Evolutionary conservation across 1,140 invertebrate genomes (phyloP), one percentile per base, ranked within the genome.

Genomic region (Panagrolaimus sp.): DNA sequence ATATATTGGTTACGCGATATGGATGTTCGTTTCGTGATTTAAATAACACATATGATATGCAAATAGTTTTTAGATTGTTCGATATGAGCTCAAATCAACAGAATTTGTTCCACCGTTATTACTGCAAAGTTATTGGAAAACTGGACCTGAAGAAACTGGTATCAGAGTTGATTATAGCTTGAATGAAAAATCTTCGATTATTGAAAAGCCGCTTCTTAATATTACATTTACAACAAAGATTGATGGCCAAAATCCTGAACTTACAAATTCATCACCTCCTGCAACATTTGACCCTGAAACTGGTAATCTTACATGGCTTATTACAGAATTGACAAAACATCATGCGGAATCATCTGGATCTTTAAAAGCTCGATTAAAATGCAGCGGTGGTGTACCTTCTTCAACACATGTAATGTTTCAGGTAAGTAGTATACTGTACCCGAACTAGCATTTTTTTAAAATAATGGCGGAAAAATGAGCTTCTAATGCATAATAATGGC

Each of bases 281-380:
- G 78, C 79, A 5, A 74, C 79, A 67, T 79, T 73, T 74, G 80
- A 47, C 43, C 67, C 70, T 14, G 74, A 67, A 20, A 73, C 31
- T 48, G n/a, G 45, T 14, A 76, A 75, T 2, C 53, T 79, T 1
- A 63, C 51, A 2, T 79, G 78, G 76, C 69, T 43, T 47, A 48
- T 79, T 62, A 72, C 77, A 14, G 78, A 79, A 66, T 53, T 79
- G 20, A 72, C 78, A 13, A 66, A 65, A 43, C 77, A 81, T 53
- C n/a, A n/a, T n/a, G 78, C 76, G n/a, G 78, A 72, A 42, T 61
- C 64, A 11, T 65, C 57, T 31, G 78, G 78, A 20, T 80, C 78
- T 0, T 53, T 79, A 57, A 79, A 79, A 53, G 78, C 78, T 5
- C 57, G 78, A 51, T 44, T 79, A 25, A 68, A 72, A 51, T 46